Evolutionary conservation across 2,113 vertebrate species (phyloP).

Genomic region (Diadophis punctatus): DNA sequence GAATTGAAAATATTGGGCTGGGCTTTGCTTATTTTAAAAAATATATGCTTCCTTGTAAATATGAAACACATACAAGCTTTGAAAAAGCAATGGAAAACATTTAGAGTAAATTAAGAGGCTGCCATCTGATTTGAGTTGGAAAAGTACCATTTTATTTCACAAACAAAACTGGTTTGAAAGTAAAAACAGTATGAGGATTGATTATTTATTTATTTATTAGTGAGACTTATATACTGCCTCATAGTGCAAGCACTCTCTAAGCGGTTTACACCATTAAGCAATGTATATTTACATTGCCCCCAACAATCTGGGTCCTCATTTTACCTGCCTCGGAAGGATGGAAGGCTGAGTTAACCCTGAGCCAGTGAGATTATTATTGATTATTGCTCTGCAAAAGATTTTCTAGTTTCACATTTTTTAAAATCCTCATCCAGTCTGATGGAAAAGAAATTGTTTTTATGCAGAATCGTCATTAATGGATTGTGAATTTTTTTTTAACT

Average conservation of each 20-base stretch:
- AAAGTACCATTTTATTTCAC: conserved; percentile 44
- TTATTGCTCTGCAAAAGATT: not conserved
- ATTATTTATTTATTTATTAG: too few species aligned
- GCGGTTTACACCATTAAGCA: too few species aligned
- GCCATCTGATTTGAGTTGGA: conserved; percentile 36
- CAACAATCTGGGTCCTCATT: too few species aligned
- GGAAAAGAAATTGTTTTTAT: not conserved
- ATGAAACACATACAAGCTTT: conserved; percentile 53
- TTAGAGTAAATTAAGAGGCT: conserved; percentile 49
- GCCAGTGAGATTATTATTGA: too few species aligned
- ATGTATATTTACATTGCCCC: too few species aligned
- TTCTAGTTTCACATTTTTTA: not conserved
- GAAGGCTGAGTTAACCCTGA: too few species aligned
- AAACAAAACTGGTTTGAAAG: not conserved
- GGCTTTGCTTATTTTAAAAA: conserved; percentile 57
- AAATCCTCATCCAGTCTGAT: not conserved
- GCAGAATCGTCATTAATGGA: not conserved
- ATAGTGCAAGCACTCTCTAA: too few species aligned
- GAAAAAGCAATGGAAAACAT: conserved; percentile 57
- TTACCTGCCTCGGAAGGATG: too few species aligned
- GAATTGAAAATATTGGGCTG: conserved; percentile 70
- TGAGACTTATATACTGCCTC: too few species aligned
- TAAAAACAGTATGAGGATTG: not conserved
- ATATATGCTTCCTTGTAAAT: conserved; percentile 47
- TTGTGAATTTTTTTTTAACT: not conserved